These are phyloP conservation scores for Acanthornis magna DNA, from an alignment of 2,797 vertebrate genomes.

Conservation along the genomic window DNA sequence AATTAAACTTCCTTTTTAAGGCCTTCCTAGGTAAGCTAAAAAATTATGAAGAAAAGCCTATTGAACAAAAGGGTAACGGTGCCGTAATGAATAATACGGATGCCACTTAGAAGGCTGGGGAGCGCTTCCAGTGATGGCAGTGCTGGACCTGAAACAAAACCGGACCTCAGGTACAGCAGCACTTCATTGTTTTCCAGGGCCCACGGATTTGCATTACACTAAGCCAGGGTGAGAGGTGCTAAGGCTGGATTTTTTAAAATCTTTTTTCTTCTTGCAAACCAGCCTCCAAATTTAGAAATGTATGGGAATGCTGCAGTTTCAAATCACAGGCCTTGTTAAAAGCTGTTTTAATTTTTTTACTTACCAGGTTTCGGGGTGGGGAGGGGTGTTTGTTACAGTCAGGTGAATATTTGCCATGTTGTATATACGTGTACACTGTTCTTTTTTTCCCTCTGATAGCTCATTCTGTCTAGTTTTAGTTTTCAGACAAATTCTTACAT, in stretches of 20 bases:
- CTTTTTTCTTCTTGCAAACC: not conserved
- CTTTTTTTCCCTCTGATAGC: not conserved
- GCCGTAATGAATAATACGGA: conserved; percentile 67
- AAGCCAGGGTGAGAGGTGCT: conserved; percentile 59
- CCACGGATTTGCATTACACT: conserved; percentile 57
- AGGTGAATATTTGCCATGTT: conserved; percentile 50
- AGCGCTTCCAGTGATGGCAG: conserved; percentile 60
- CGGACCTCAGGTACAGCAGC: conserved; percentile 68
- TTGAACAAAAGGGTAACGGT: conserved; percentile 82
- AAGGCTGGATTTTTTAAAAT: not conserved
- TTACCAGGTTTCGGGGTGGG: not conserved
- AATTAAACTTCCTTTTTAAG: conserved; percentile 97
- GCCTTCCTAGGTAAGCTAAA: conserved; percentile 95
- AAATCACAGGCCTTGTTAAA: not conserved
- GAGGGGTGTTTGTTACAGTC: not conserved
- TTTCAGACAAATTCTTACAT: conserved; percentile 92
- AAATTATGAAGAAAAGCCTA: conserved; percentile 89
- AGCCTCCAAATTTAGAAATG: conserved; percentile 45
- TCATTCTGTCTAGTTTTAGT: conserved; percentile 82
- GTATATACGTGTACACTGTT: not conserved
- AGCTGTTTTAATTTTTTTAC: conserved; percentile 6
- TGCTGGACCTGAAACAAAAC: conserved; percentile 66
- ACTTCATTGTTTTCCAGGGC: conserved; percentile 67
- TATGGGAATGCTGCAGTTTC: conserved; percentile 40
- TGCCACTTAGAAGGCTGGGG: conserved; percentile 61